Conservation (phyloP, 2,888 invertebrate genomes). For the Stenchaetothrips biformis region DNA sequence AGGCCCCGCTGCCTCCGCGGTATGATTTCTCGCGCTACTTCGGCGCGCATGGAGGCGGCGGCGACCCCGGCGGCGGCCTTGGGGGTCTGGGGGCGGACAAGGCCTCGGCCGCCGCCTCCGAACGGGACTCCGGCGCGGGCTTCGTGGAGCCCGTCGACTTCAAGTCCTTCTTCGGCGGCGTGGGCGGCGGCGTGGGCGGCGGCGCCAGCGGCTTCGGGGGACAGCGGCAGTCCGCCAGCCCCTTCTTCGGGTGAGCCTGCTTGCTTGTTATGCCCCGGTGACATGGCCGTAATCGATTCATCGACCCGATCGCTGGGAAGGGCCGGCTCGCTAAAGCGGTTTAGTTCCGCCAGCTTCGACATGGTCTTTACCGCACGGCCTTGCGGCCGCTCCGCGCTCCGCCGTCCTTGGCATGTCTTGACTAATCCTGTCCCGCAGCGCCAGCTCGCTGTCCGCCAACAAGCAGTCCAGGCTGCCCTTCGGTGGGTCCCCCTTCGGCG, state of each 20-base stretch:
- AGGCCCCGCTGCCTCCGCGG: neutral
- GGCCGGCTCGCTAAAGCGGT: too few species aligned
- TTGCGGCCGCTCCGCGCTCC: neutral
- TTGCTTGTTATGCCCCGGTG: neutral
- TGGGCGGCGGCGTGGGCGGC: neutral
- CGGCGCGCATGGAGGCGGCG: neutral
- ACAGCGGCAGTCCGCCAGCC: neutral
- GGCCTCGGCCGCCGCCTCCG: neutral
- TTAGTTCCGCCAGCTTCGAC: too few species aligned
- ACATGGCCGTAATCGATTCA: too few species aligned
- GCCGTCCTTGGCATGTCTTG: neutral
- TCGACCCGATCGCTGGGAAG: too few species aligned
- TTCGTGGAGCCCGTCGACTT: constrained; percentile 15
- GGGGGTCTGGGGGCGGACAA: neutral
- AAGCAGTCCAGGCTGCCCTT: neutral
- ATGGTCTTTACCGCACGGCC: neutral
- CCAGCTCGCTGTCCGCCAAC: neutral
- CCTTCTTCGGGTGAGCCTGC: neutral
- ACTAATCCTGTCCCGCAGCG: neutral
- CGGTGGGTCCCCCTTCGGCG: neutral
- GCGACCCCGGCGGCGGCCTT: neutral
- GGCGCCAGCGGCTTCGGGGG: neutral
- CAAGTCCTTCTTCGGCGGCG: constrained; percentile 17
- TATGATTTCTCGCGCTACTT: constrained; percentile 21
- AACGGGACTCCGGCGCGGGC: neutral